Conservation (phyloP, 2,113 vertebrate species). For the Parus major region DNA sequence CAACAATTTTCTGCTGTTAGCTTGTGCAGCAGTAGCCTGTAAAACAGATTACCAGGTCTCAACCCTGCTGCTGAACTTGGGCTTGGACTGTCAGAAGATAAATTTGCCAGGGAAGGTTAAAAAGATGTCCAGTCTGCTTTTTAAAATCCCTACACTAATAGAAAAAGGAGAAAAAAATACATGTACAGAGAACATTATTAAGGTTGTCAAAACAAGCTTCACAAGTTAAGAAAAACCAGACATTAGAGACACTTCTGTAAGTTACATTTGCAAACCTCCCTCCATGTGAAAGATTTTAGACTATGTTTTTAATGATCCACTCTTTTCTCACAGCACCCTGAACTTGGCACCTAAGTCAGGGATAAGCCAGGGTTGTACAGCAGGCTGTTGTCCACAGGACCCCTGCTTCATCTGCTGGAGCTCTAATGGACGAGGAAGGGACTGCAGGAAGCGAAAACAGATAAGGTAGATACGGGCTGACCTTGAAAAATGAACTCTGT, state of each 20-base stretch:
- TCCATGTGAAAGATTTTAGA: background rate
- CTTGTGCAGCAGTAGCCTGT: background rate
- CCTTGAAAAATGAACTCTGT: background rate
- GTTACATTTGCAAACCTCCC: background rate
- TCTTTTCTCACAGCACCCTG: background rate
- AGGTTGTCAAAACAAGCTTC: background rate
- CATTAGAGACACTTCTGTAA: background rate
- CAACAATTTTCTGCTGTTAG: background rate
- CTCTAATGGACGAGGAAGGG: background rate
- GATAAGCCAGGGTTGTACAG: background rate
- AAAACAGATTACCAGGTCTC: background rate
- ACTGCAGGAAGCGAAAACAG: background rate
- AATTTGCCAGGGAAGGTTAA: background rate
- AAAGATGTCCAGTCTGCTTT: background rate
- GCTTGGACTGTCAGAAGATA: background rate
- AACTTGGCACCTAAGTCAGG: rapidly evolving
- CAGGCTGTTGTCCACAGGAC: rapidly evolving
- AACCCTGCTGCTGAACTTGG: background rate
- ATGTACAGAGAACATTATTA: background rate
- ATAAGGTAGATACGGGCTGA: background rate
- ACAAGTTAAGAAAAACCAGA: background rate
- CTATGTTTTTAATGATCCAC: background rate
- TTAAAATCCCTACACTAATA: background rate
- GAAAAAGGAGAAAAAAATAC: background rate
- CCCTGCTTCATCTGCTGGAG: background rate